Evolutionary conservation across 2,113 vertebrate species (phyloP), one percentile per base, ranked within the genome.

Genomic region (Lagopus leucura): DNA sequence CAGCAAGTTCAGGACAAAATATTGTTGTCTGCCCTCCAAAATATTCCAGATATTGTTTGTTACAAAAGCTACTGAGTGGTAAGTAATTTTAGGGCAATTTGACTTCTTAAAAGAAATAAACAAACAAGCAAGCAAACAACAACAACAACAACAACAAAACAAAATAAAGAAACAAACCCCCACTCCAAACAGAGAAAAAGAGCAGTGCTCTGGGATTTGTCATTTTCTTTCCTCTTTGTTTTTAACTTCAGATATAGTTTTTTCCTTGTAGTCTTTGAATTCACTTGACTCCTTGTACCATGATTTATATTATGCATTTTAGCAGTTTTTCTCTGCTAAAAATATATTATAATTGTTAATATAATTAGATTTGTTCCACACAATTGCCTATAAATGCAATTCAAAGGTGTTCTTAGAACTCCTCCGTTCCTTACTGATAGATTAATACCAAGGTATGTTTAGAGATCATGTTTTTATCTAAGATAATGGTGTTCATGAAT

Each of bases 341-440:
- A 95, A 86, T 95, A 96, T 88, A 47, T 81, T 88, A 67, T 90
- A 96, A 95, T 94, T 95, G 88, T 93, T 94, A 93, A 89, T 92
- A 93, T 95, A 96, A 95, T 95, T 94, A 94, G 88, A 95, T 95
- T 93, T 93, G 83, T 90, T 96, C 92, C 75, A 86, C 70, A 86
- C 91, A 94, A 90, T 89, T 86, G 80, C 79, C 82, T 82, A 72
- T 78, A 93, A 89, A 86, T 90, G 48, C 63, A 90, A 86, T 85
- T 89, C 92, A 30, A 84, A 94, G 83, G 78, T 91, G 89, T 32
- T 92, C 90, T 85, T 76, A 79, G 58, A 94, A 88, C 79, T 89
- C 28, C 57, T 89, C 42, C 36, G 11, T 72, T 94, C 34, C 79
- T 88, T 92, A 86, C 32, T 92, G 94, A 94, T 86, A 77, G 82